These are phyloP conservation scores for Dryobotodes eremita DNA, from an alignment of 2,888 invertebrate species.

Conservation along the genomic window DNA sequence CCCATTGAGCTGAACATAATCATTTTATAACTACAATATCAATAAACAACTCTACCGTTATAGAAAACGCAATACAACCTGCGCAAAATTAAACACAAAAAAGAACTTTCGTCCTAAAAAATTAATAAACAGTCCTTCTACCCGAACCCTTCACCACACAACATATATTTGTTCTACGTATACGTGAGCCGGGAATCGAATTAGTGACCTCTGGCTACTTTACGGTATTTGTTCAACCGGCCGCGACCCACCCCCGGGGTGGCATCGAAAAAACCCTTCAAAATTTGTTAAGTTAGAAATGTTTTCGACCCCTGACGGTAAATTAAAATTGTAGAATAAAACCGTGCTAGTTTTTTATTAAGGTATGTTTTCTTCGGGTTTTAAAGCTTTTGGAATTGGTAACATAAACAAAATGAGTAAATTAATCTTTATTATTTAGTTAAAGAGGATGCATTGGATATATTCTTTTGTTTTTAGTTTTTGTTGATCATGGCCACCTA, in stretches of 20 bases:
- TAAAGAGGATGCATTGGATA: too few relatives aligned
- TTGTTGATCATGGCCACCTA: too few relatives aligned
- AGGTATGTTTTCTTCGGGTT: constrained; percentile 7
- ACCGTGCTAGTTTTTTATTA: constrained; percentile 45
- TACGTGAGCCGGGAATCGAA: constrained; percentile 69
- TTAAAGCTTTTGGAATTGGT: background rate
- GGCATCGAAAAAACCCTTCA: constrained; percentile 63
- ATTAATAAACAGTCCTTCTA: constrained; percentile 43
- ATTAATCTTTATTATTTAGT: too few relatives aligned
- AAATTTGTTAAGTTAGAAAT: constrained; percentile 64
- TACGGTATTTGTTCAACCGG: constrained; percentile 72
- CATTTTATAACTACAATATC: background rate
- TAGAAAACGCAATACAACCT: constrained; percentile 16
- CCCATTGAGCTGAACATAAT: background rate
- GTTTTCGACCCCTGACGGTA: constrained; percentile 55
- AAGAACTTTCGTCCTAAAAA: constrained; percentile 50
- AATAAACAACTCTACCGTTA: background rate
- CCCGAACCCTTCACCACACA: constrained; percentile 52
- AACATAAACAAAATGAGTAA: background rate
- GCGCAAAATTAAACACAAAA: constrained; percentile 33
- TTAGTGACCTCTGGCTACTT: constrained; percentile 75
- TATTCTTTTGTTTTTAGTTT: too few relatives aligned
- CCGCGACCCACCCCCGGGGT: constrained; percentile 64
- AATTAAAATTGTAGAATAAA: constrained; percentile 59
- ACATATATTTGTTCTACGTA: constrained; percentile 62